Evolutionary conservation across 2,113 vertebrate species (phyloP).

Genomic region (Osmerus mordax): DNA sequence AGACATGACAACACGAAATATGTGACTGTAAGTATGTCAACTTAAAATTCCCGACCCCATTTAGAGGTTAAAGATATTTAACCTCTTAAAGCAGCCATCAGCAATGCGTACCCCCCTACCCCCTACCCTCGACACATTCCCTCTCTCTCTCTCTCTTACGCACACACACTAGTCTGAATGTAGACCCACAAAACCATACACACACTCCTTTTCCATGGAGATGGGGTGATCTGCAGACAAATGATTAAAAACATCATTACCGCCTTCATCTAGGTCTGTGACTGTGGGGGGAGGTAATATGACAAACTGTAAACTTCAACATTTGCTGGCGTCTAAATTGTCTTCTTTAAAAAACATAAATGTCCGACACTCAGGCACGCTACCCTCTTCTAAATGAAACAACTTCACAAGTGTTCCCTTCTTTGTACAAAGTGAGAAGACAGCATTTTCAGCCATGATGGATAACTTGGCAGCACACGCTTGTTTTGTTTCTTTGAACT

Average conservation of each 20-base stretch:
- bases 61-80: too few species aligned
- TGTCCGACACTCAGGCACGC: background rate
- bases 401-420: background rate
- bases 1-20: too few species aligned
- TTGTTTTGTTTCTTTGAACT: conserved; percentile 22
- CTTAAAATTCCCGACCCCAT: too few species aligned
- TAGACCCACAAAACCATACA: conserved; percentile 7
- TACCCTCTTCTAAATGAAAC: conserved; percentile 7
- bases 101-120: background rate
- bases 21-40: too few species aligned
- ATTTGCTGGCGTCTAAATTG: conserved; percentile 1
- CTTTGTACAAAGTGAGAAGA: background rate
- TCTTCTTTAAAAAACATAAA: conserved; percentile 27
- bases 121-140: background rate
- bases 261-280: conserved; percentile 44
- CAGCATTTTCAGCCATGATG: background rate
- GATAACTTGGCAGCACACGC: conserved; percentile 8
- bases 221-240: conserved; percentile 11
- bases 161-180: conserved; percentile 9
- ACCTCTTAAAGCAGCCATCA: too few species aligned
- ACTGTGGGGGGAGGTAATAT: conserved; percentile 42
- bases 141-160: background rate
- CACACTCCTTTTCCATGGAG: conserved; percentile 4
- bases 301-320: conserved; percentile 33
- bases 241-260: conserved; percentile 45